Base-by-base conservation (phyloP, 2,113 vertebrate genomes). In the Syngnathus scovelli region DNA sequence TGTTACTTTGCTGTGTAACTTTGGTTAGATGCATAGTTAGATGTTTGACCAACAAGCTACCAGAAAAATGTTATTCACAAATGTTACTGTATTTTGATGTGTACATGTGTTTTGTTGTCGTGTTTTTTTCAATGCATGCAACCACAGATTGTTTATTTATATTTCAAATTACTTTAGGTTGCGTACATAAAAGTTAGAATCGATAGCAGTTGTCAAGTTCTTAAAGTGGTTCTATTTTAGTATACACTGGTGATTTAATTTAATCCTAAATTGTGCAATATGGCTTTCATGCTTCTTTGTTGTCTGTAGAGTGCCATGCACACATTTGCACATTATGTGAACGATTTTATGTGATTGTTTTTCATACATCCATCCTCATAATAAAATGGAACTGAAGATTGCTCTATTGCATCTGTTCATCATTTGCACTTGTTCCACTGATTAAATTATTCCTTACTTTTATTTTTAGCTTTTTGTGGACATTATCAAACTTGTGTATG, bases 261-360 rank as follows among this genome's bases (percentile, higher is more conserved):
- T 51, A 9, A 23, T 76, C 76, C 19, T 72, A 74, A 74, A 54
- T 38, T 66, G 69, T 80, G 71, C 69, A 78, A 74, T 82, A 72
- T 71, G 66, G 69, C 60, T 68, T 75, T 76, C 48, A 64, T 78
- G 66, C 67, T 78, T 75, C 19, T 71, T 70, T 33, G 27, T 58
- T 49, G 49, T 67, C 71, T 67, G 15, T 67, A 70, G 52, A 70
- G 44, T 75, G 66, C 58, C 60, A 75, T 54, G 67, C 51, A 77
- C 36, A 36, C 54, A 48, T 84, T 82, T 83, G 83, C 82, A 83
- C 74, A 70, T 39, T 54, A 76, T 36, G 27, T 55, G 21, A 71
- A 70, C 74, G n/a, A 69, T 62, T 78, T 54, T 15, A 71, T 80
- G 48, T 85, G 55, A 43, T 67, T 78, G 12, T 74, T 72, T 78